Evolutionary conservation across 2,113 vertebrate species (phyloP).

Genomic region (Notarius lentiginosus): DNA sequence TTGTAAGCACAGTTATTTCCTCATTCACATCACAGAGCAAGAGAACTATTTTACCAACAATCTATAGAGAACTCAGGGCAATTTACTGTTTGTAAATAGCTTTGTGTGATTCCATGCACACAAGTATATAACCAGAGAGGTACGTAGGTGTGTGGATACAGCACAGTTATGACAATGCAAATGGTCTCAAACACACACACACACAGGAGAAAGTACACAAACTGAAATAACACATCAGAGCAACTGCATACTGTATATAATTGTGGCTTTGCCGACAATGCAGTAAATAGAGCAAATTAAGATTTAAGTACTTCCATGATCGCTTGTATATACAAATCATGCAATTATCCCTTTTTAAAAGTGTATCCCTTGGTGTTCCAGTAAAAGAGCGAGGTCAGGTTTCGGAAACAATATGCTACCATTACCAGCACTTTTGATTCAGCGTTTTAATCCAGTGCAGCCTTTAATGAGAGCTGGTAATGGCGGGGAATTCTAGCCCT

Average conservation of each 20-base stretch:
- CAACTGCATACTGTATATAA: neutral
- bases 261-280: neutral
- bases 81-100: conserved; percentile 27
- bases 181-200: neutral
- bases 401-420: neutral
- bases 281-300: neutral
- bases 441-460: neutral
- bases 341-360: neutral
- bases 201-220: neutral
- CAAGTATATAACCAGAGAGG: neutral
- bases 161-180: neutral
- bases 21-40: neutral
- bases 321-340: neutral
- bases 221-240: neutral
- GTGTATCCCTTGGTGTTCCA: neutral
- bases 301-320: neutral
- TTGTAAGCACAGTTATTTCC: conserved; percentile 7
- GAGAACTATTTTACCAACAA: conserved; percentile 11
- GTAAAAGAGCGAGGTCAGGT: neutral
- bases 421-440: neutral
- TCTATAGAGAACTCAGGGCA: neutral
- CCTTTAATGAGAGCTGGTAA: conserved; percentile 15
- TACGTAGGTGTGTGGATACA: neutral
- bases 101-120: neutral
- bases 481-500: neutral